phyloP scores from a whole-genome alignment of 1,140 invertebrate genomes.

The Cyphomyrmex costatus region DNA sequence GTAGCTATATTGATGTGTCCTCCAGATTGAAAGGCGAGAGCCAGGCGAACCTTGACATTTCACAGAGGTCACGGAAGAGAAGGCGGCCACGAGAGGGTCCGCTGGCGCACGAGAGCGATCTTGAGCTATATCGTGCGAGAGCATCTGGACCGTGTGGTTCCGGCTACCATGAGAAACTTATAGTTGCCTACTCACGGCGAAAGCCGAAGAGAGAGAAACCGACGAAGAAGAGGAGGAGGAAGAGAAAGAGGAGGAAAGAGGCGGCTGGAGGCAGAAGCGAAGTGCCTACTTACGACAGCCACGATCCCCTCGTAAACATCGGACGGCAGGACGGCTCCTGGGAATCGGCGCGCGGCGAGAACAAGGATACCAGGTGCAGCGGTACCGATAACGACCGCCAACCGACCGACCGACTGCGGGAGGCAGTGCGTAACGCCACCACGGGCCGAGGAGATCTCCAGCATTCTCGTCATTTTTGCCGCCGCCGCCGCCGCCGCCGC shows the following conservation, averaged over 20 bases:
- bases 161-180: slow-evolving; percentile 68
- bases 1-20: slow-evolving; percentile 18
- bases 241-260: not conserved
- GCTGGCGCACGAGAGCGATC: slow-evolving; percentile 47
- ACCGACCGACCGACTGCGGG: slow-evolving; percentile 27
- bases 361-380: slow-evolving; percentile 77
- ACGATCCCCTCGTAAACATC: slow-evolving; percentile 77
- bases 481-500: not conserved
- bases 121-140: slow-evolving; percentile 30
- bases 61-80: slow-evolving; percentile 25
- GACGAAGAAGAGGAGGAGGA: not conserved
- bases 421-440: slow-evolving; percentile 54
- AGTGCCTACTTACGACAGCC: slow-evolving; percentile 75
- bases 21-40: not conserved
- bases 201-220: slow-evolving; percentile 23
- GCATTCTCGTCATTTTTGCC: slow-evolving; percentile 62
- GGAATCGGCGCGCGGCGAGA: slow-evolving; percentile 72
- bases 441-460: slow-evolving; percentile 51
- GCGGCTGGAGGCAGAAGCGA: slow-evolving; percentile 28
- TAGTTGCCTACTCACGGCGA: slow-evolving; percentile 49
- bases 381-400: slow-evolving; percentile 72
- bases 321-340: slow-evolving; percentile 71
- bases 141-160: slow-evolving; percentile 61
- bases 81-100: slow-evolving; percentile 31
- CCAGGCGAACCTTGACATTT: slow-evolving; percentile 68